These are phyloP conservation scores for Drosophila formosana DNA, from an alignment of 2,888 invertebrate species.

Conservation along the genomic window DNA sequence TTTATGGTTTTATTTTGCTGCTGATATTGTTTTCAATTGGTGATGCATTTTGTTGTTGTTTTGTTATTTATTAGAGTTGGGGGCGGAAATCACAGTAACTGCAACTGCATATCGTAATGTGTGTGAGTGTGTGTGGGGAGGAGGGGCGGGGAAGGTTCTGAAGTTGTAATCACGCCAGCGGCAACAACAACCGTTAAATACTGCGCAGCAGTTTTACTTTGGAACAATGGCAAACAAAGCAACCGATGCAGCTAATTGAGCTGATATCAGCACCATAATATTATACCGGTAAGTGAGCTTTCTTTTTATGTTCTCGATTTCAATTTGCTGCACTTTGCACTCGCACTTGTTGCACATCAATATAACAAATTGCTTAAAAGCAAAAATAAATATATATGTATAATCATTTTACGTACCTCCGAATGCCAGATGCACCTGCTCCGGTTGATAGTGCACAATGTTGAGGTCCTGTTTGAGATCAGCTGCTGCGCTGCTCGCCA, in stretches of 20 bases:
- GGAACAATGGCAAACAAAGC: conserved; percentile 17
- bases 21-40: neutral
- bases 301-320: neutral
- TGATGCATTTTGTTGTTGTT: neutral
- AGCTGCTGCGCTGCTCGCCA: conserved; percentile 7
- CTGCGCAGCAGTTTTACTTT: conserved; percentile 47
- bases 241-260: conserved; percentile 6
- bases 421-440: conserved; percentile 89
- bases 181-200: conserved; percentile 32
- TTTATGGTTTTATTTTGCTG: conserved; percentile 10
- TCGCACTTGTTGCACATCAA: neutral
- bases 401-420: conserved; percentile 86
- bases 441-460: conserved; percentile 87
- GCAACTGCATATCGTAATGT: conserved; percentile 8
- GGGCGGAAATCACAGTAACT: conserved; percentile 23
- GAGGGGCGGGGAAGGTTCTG: no score
- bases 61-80: neutral
- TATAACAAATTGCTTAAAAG: no score
- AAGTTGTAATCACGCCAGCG: conserved; percentile 35
- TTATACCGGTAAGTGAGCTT: conserved; percentile 17
- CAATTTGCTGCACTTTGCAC: conserved; percentile 13
- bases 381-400: conserved; percentile 6
- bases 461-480: neutral
- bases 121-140: neutral
- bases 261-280: conserved; percentile 23